A percentile compares a stretch with the other conserved stretches of the same genome.
phyloP scores from a whole-genome alignment of 2,797 vertebrate genomes.

The Poliocrania exsul region DNA sequence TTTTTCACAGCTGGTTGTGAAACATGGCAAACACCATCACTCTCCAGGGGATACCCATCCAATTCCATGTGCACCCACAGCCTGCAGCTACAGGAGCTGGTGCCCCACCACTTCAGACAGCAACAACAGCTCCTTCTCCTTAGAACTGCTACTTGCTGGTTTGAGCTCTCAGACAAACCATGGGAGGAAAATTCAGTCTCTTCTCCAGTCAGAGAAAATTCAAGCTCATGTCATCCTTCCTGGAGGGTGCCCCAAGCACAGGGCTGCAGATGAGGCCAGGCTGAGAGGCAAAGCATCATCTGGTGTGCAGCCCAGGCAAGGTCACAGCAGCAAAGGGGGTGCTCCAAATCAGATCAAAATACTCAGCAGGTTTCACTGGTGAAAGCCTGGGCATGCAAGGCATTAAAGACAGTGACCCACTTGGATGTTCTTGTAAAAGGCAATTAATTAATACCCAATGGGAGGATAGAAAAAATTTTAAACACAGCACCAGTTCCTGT shows the following conservation, averaged over 20 bases:
- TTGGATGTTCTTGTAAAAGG: background rate
- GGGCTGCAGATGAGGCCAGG: background rate
- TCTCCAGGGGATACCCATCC: background rate
- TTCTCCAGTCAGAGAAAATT: background rate
- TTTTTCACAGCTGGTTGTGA: background rate
- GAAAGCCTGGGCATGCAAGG: background rate
- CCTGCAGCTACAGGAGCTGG: background rate
- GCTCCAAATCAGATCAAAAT: background rate
- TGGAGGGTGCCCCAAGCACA: background rate
- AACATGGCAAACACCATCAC: background rate
- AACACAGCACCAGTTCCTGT: background rate
- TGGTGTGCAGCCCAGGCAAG: background rate
- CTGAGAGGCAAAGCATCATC: background rate
- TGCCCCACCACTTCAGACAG: background rate
- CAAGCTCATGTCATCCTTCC: background rate
- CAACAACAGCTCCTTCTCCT: background rate
- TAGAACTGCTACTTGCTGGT: background rate
- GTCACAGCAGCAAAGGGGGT: background rate
- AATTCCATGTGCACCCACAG: fast-evolving
- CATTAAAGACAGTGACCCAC: background rate
- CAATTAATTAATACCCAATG: background rate
- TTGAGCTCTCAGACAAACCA: background rate
- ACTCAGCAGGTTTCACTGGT: background rate
- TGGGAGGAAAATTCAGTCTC: background rate
- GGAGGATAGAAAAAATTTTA: background rate